Evolutionary conservation across 2,888 invertebrate genomes (phyloP), one percentile per base, ranked within the genome.

Genomic region (Lamellibrachia satsuma): DNA sequence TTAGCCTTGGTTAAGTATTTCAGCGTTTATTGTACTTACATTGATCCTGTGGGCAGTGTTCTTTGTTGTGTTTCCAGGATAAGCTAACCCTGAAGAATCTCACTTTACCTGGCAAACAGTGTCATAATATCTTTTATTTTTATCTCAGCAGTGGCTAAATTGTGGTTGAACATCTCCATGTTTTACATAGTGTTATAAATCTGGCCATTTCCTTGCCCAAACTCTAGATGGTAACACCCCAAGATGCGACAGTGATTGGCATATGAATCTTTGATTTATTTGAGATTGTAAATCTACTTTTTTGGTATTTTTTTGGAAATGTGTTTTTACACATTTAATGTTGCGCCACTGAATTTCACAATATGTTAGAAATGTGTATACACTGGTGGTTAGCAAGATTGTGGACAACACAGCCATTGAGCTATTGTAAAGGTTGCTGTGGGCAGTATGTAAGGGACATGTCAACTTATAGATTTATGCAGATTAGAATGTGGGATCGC

Each of bases 381-480:
- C 75, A 15, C 75, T 6, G 75, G 75, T 22, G 75, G 6, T 22
- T 75, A 22, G n/a, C 22, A 75, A 75, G n/a, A 22, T 75, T 75
- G 2, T 75, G 75, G 15, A 75, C 15, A 75, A 22, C n/a, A 22
- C 75, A 75, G 75, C 75, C 4, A 15, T 22, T 75, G 75, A 75
- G n/a, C 75, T 75, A 22, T 75, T 22, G 75, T 55, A 75, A 15
- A 75, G 75, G 75, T 75, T 75, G n/a, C 75, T 22, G 22, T 15
- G 22, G 22, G 22, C 22, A 75, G 75, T 22, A 75, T 22, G 75
- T 22, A 75, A 75, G 22, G 75, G 22, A 75, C n/a, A 15, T 15
- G 75, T n/a, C 75, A 75, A 75, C 75, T 75, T 75, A 75, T 75
- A 75, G 75, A 75, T 75, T 75, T 75, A 75, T 75, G 75, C 22